A percentile compares a stretch with the other conserved stretches of the same genome.
phyloP scores from a whole-genome alignment of 1,140 invertebrate genomes.

The Drosophila nebulosa region DNA sequence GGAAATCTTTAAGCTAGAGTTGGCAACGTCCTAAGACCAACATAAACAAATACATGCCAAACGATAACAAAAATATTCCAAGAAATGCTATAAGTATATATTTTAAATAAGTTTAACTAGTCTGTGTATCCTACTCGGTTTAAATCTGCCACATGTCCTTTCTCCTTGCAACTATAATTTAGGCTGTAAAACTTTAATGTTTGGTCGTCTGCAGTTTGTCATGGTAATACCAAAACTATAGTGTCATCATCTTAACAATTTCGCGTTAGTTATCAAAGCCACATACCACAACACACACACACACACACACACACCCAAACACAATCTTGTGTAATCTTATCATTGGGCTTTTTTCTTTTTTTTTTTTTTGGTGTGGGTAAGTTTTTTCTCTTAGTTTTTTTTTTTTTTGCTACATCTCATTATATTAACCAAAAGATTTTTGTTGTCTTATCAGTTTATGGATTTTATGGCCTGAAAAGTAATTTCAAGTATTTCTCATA shows the following conservation, averaged over 20 bases:
- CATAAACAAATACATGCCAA: no score
- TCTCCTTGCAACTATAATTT: no score
- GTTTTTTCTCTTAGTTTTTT: background rate
- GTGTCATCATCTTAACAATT: background rate
- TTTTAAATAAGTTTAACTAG: no score
- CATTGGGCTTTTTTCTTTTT: background rate
- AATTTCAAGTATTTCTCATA: background rate
- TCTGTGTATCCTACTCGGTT: no score
- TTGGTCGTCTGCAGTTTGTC: no score
- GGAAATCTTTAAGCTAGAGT: no score
- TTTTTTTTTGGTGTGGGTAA: background rate
- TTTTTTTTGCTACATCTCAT: background rate
- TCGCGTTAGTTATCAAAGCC: background rate
- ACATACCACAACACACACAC: background rate
- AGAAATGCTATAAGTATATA: no score
- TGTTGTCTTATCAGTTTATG: background rate
- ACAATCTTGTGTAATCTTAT: background rate
- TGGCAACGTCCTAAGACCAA: no score
- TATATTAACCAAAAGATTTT: background rate
- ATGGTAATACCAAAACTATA: background rate
- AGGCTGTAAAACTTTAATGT: no score
- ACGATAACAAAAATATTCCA: no score
- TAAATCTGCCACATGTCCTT: no score
- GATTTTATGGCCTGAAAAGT: background rate
- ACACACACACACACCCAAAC: background rate